Conservation (phyloP, 1,140 invertebrate species). For the Drosophila yakuba region DNA sequence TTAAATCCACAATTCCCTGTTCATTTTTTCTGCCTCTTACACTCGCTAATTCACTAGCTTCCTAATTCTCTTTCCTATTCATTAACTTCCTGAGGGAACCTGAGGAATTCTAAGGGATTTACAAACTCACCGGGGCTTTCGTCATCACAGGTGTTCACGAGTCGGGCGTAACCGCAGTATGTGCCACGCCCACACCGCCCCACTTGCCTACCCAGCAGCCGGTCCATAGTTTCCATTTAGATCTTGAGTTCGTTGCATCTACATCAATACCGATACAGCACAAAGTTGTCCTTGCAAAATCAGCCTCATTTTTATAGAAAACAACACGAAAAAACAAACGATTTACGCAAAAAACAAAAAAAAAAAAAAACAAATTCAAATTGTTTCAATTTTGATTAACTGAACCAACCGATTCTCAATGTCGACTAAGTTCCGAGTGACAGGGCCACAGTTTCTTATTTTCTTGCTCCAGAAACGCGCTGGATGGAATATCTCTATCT, state of each 20-base stretch:
- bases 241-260: neutral
- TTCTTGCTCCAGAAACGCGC: constrained; percentile 9
- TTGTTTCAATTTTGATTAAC: constrained; percentile 2
- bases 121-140: constrained; percentile 27
- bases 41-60: neutral
- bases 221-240: constrained; percentile 26
- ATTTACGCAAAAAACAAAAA: neutral
- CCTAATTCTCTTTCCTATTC: neutral
- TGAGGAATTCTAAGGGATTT: neutral
- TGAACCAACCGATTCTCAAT: constrained; percentile 27
- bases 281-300: neutral
- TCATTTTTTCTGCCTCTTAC: constrained; percentile 6
- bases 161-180: constrained; percentile 48
- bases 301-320: neutral
- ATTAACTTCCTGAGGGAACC: neutral
- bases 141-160: constrained; percentile 42
- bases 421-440: constrained; percentile 39
- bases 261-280: neutral
- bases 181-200: constrained; percentile 21
- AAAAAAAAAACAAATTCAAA: neutral
- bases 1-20: neutral
- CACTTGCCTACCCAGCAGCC: constrained; percentile 10
- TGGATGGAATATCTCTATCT: constrained; percentile 18
- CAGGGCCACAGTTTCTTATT: constrained; percentile 30
- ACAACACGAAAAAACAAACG: neutral